Percentiles rank a stretch among this genome's conserved stretches.
Evolutionary conservation across 1,140 invertebrate species (phyloP).

Genomic region (Drosophila sucinea): DNA sequence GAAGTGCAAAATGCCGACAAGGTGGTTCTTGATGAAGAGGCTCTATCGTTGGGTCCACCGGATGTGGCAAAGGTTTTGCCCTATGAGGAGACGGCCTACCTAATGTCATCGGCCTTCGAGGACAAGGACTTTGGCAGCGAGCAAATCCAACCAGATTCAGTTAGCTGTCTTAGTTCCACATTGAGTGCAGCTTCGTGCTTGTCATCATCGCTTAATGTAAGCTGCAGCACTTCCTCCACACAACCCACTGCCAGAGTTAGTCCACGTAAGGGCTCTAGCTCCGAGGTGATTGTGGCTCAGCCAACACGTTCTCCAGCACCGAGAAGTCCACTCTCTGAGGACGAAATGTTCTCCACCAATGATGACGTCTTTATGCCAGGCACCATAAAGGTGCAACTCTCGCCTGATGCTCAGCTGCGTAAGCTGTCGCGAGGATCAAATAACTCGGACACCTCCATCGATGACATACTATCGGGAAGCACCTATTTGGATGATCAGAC

Average conservation of each 20-base stretch:
- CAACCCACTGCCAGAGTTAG: conserved; percentile 55
- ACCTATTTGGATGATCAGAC: conserved; percentile 82
- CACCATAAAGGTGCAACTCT: conserved; percentile 84
- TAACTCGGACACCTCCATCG: conserved; percentile 86
- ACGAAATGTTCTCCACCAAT: conserved; percentile 86
- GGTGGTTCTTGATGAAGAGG: conserved; percentile 85
- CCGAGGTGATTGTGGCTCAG: conserved; percentile 85
- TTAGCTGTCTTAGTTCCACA: conserved; percentile 85
- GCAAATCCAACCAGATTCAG: conserved; percentile 64
- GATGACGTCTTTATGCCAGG: conserved; percentile 87
- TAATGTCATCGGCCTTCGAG: conserved; percentile 78
- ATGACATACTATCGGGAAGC: conserved; percentile 85
- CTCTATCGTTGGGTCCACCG: conserved; percentile 84
- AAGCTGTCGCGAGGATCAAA: conserved; percentile 87
- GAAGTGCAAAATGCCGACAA: conserved; percentile 88
- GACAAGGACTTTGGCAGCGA: conserved; percentile 74
- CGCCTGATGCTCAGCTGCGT: conserved; percentile 84
- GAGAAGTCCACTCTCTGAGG: conserved; percentile 86
- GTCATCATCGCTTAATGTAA: conserved; percentile 76
- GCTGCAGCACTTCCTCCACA: conserved; percentile 70
- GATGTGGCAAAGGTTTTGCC: conserved; percentile 74
- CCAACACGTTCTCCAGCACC: conserved; percentile 85
- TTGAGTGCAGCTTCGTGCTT: conserved; percentile 85
- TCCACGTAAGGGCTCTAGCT: conserved; percentile 59
- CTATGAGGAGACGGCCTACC: conserved; percentile 79